phyloP scores from a whole-genome alignment of 2,797 vertebrate genomes.

The Thamnophis elegans region DNA sequence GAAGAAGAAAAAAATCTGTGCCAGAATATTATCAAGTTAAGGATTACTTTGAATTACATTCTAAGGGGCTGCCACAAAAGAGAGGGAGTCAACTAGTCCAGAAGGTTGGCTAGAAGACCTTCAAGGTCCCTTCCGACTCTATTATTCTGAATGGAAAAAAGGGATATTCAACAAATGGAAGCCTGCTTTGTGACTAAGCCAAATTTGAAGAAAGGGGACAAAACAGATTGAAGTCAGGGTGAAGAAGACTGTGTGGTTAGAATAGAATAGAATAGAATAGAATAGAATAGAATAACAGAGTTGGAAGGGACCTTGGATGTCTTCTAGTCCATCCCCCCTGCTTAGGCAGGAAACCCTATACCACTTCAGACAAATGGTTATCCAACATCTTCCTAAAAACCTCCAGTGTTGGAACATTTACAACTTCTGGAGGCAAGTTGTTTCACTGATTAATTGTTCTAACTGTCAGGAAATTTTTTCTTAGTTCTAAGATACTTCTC shows the following conservation, averaged over 20 bases:
- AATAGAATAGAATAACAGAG: too few species aligned
- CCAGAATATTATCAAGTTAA: conserved; percentile 61
- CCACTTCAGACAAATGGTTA: too few species aligned
- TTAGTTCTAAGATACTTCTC: too few species aligned
- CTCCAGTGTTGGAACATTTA: too few species aligned
- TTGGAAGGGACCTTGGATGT: too few species aligned
- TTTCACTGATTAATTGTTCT: too few species aligned
- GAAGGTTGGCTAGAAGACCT: not conserved
- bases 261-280: too few species aligned
- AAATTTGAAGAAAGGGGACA: conserved; percentile 30
- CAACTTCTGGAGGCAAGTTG: too few species aligned
- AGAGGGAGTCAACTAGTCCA: not conserved
- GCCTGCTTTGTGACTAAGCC: conserved; percentile 62
- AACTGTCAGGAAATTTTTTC: too few species aligned
- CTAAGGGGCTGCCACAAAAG: not conserved
- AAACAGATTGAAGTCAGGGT: conserved; percentile 34
- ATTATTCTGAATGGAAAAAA: conserved; percentile 28
- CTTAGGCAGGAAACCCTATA: too few species aligned
- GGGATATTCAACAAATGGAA: conserved; percentile 56
- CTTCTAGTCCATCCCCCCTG: too few species aligned
- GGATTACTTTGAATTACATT: conserved; percentile 67
- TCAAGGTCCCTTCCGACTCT: not conserved
- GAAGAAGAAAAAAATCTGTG: conserved; percentile 59
- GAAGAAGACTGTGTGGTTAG: conserved; percentile 55
- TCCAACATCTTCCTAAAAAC: too few species aligned